Percentiles rank a stretch among this genome's conserved stretches.
Conservation (phyloP, 2,113 vertebrate species). For the Cephalopholis sonnerati region DNA sequence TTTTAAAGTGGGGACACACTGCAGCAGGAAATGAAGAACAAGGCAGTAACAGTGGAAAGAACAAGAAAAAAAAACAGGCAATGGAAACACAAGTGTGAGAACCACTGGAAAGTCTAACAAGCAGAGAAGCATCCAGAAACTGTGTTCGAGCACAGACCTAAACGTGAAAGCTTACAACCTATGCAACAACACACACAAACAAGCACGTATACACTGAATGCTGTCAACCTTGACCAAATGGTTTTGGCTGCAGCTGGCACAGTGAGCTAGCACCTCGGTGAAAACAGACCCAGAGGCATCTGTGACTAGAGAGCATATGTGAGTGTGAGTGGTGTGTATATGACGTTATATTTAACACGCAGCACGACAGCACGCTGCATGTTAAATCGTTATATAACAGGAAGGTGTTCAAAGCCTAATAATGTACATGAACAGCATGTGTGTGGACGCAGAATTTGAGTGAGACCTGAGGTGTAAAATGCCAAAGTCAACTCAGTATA, state of each 20-base stretch:
- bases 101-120: constrained; percentile 34
- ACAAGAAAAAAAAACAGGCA: constrained; percentile 16
- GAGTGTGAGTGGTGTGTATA: background rate
- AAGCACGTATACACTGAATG: background rate
- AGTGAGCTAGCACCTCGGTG: constrained; percentile 36
- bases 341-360: background rate
- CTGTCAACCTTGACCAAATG: constrained; percentile 33
- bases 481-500: background rate
- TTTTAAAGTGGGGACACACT: constrained; percentile 42
- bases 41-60: constrained; percentile 52
- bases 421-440: background rate
- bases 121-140: constrained; percentile 6
- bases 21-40: constrained; percentile 69
- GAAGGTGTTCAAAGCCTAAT: background rate
- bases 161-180: constrained; percentile 17
- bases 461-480: background rate
- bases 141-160: background rate
- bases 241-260: constrained; percentile 49
- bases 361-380: background rate
- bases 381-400: background rate
- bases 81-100: constrained; percentile 52
- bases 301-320: background rate
- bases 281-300: constrained; percentile 29
- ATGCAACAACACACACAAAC: background rate
- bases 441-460: background rate